A percentile compares a stretch with the other conserved stretches of the same genome.
phyloP scores from a whole-genome alignment of 2,888 invertebrate genomes.

The Megalurothrips usitatus region DNA sequence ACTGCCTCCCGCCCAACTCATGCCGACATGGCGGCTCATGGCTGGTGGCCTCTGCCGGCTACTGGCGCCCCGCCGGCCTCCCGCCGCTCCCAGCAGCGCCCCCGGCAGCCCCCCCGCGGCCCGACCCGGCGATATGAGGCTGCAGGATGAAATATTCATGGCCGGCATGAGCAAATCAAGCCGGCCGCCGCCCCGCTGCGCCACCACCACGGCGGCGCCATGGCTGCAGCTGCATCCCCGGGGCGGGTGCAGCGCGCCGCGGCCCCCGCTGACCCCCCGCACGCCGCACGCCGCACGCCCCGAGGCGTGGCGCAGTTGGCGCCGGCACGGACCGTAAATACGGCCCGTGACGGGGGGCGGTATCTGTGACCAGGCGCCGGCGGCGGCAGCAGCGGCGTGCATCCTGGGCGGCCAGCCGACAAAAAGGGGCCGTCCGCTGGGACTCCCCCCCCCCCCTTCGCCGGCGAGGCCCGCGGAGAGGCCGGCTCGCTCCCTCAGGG shows the following conservation, averaged over 20 bases:
- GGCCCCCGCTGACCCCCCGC: slow-evolving; percentile 36
- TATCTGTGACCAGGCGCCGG: too few species aligned
- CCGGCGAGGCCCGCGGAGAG: too few species aligned
- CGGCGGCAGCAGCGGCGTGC: too few species aligned
- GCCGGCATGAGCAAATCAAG: slow-evolving; percentile 25
- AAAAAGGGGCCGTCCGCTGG: too few species aligned
- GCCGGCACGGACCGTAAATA: not conserved
- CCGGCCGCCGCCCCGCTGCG: slow-evolving; percentile 32
- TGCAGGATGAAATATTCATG: slow-evolving; percentile 17
- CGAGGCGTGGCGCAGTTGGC: slow-evolving; percentile 23
- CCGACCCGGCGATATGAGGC: slow-evolving; percentile 1
- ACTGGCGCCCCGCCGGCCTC: too few species aligned
- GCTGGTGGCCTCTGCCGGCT: too few species aligned
- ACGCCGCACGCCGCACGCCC: slow-evolving; percentile 16
- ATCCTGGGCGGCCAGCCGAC: too few species aligned
- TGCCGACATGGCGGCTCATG: too few species aligned
- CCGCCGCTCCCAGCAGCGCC: not conserved
- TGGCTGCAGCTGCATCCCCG: not conserved
- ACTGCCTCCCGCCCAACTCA: too few species aligned
- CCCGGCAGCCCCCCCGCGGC: not conserved
- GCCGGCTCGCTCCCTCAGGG: too few species aligned
- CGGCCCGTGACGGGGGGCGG: slow-evolving; percentile 23
- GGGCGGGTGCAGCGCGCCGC: slow-evolving; percentile 32
- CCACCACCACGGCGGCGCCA: slow-evolving; percentile 7
- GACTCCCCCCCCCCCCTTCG: too few species aligned